These are phyloP conservation scores for Halichondria panicea DNA, from an alignment of 37 sponge, comb jelly and placozoan genomes.

Conservation along the genomic window DNA sequence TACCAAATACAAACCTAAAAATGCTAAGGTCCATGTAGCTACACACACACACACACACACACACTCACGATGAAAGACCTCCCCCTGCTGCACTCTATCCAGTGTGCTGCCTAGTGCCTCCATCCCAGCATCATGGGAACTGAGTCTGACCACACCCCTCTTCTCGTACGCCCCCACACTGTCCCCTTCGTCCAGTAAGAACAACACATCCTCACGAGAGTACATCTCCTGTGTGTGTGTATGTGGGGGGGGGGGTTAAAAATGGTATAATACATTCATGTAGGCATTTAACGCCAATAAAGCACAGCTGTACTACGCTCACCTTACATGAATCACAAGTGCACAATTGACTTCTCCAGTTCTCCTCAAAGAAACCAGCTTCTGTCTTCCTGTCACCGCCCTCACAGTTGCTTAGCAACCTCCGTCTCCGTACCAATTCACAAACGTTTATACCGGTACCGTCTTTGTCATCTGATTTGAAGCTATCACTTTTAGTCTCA, in stretches of 20 bases:
- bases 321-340: constrained; percentile 64
- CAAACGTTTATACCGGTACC: background rate
- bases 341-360: constrained; percentile 74
- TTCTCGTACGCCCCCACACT: constrained; percentile 73
- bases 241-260: background rate
- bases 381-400: constrained; percentile 1
- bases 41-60: background rate
- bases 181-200: constrained; percentile 76
- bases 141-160: constrained; percentile 17
- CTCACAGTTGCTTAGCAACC: background rate
- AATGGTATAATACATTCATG: background rate
- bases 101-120: constrained; percentile 46
- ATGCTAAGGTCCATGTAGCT: background rate
- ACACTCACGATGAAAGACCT: constrained; percentile 67
- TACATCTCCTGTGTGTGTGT: constrained; percentile 47
- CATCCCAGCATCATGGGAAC: constrained; percentile 59
- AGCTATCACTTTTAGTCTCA: background rate
- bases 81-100: constrained; percentile 70
- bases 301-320: constrained; percentile 1
- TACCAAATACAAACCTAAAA: too few species aligned
- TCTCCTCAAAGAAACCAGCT: constrained; percentile 55
- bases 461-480: background rate
- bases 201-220: constrained; percentile 31
- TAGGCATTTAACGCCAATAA: too few species aligned
- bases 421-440: constrained; percentile 23